Base-by-base conservation (phyloP, 2,888 invertebrate species). In the Pycnomerus fuliginosus region DNA sequence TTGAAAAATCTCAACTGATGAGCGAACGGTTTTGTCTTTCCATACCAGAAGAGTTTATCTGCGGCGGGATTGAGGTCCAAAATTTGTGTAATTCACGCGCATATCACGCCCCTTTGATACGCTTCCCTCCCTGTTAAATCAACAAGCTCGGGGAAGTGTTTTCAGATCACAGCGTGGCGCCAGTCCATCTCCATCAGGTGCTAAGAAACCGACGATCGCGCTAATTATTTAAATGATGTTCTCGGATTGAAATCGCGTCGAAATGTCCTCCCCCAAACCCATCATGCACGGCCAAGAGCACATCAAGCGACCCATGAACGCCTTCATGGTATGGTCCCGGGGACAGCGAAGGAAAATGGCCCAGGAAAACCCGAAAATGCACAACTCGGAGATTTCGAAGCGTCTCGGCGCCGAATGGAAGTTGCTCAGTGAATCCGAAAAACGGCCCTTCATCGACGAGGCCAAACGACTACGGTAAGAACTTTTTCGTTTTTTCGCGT, bases 301-400 rank as follows among this genome's bases (percentile, higher is more conserved):
- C 63, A 85, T 87, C 56, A 87, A 87, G 64, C 73, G 87, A 39
- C 87, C 87, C 24, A 87, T 87, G 87, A 87, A 87, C 69, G 87
- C 87, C 7, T 87, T 87, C 69, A 87, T 87, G 87, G 92, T 93
- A 52, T 93, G 92, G 92, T 90, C 90, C 1, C 74, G 92, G 17
- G 90, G 90, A 3, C 91, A 92, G 70, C 72, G 92, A 44, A 75
- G 91, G 55, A 92, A 92, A 74, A 93, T 93, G 87, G 92, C 92
- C 1, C 91, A 91, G 67, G 92, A 93, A 61, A 91, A 92, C 69
- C 92, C 92, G 1, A 92, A 92, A 73, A 92, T 92, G 91, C 92
- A 92, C 75, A 92, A 92, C 68, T 90, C 90, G 0, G 92, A 92
- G 72, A 92, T 92, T 56, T 88, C 87, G 41, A 92, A 92, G 70